Conservation (phyloP, 2,797 vertebrate genomes). For the Brotula barbata region DNA sequence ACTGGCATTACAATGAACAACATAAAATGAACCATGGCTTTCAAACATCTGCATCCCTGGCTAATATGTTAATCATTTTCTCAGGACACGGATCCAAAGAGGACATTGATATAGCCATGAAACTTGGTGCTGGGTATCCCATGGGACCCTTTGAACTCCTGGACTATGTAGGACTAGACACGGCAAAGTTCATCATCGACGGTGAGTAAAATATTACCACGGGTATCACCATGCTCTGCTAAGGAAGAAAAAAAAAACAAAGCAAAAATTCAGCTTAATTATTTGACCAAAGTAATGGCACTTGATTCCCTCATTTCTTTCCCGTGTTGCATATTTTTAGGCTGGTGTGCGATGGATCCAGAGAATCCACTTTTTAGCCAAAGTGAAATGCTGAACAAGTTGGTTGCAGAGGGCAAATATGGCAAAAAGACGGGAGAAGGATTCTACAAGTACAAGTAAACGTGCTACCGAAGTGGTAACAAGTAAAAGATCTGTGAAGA, state of each 20-base stretch:
- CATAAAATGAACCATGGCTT: no score
- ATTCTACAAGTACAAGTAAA: conserved; percentile 93
- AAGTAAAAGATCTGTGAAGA: no score
- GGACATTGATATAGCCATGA: conserved; percentile 97
- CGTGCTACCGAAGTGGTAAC: no score
- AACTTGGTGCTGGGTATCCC: conserved; percentile 93
- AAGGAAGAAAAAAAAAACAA: neutral
- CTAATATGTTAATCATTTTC: neutral
- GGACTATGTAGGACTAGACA: conserved; percentile 96
- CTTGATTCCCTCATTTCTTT: neutral
- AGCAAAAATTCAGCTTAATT: no score
- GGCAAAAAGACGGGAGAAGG: conserved; percentile 95
- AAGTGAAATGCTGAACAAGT: conserved; percentile 83
- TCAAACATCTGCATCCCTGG: no score
- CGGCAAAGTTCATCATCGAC: conserved; percentile 91
- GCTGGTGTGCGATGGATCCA: conserved; percentile 85
- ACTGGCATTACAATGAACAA: neutral
- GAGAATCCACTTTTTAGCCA: conserved; percentile 85
- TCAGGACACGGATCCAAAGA: conserved; percentile 95
- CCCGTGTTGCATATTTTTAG: conserved; percentile 61
- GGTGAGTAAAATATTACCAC: conserved; percentile 75
- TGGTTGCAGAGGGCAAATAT: conserved; percentile 90
- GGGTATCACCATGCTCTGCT: no score
- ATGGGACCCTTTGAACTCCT: conserved; percentile 97
- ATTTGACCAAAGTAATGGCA: no score